These are phyloP conservation scores for Rhinolophus sinicus DNA, from an alignment of 2,113 vertebrate genomes.

Conservation along the genomic window DNA sequence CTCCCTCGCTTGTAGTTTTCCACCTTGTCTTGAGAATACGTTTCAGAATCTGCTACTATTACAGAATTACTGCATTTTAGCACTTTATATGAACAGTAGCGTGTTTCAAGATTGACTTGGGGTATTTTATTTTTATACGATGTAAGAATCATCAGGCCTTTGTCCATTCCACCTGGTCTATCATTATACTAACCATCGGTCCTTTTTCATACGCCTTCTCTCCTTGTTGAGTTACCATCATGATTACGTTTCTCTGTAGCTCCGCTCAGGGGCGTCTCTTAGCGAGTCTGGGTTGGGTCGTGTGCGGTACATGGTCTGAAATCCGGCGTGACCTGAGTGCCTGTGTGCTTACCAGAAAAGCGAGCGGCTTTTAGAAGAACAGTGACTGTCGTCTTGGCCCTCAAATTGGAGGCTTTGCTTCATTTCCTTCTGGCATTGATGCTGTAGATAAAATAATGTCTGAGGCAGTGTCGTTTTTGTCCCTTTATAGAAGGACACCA, in stretches of 20 bases:
- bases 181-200: rapidly evolving
- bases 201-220: rapidly evolving
- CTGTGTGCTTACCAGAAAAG: neutral
- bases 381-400: neutral
- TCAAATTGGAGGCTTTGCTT: neutral
- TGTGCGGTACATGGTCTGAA: rapidly evolving
- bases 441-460: neutral
- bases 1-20: rapidly evolving
- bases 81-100: neutral
- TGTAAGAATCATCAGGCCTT: neutral
- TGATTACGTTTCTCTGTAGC: neutral
- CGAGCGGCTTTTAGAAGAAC: too few species aligned
- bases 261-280: neutral
- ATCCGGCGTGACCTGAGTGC: neutral
- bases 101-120: neutral
- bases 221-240: neutral
- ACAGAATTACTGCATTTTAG: neutral
- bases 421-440: neutral
- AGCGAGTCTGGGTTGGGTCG: rapidly evolving
- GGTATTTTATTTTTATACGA: neutral
- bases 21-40: neutral
- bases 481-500: neutral
- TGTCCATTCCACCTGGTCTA: rapidly evolving
- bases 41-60: neutral
- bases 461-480: neutral